Conservation (phyloP, 2,113 vertebrate species). For the Polypterus bichir region DNA sequence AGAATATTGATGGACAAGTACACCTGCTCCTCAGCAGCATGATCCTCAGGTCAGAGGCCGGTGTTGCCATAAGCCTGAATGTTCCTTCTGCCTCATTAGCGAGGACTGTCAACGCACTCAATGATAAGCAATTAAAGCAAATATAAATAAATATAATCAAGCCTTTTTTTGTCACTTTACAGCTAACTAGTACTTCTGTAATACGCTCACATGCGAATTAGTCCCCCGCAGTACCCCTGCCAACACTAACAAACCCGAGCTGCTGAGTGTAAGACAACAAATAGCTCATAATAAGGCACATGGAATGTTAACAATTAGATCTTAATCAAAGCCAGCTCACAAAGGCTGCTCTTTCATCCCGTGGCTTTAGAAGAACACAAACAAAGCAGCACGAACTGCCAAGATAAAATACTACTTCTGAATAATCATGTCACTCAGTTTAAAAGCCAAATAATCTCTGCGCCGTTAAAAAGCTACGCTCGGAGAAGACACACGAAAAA, state of each 20-base stretch:
- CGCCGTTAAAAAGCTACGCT: conserved; percentile 11
- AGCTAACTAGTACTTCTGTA: conserved; percentile 61
- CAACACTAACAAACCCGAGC: conserved; percentile 35
- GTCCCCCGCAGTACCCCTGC: conserved; percentile 33
- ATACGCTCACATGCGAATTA: conserved; percentile 34
- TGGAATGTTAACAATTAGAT: conserved; percentile 78
- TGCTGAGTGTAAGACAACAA: conserved; percentile 34
- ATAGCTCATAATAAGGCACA: conserved; percentile 36
- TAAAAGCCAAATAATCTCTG: conserved; percentile 37
- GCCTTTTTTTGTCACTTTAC: conserved; percentile 51
- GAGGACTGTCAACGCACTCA: conserved; percentile 66
- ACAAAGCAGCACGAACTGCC: conserved; percentile 58
- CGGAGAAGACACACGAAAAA: conserved; percentile 29
- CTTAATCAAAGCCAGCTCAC: conserved; percentile 78
- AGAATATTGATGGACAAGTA: too few species aligned
- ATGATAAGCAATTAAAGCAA: conserved; percentile 68
- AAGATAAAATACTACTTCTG: conserved; percentile 50
- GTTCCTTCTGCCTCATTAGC: conserved; percentile 64
- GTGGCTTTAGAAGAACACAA: conserved; percentile 77
- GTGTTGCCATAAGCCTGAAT: conserved; percentile 38
- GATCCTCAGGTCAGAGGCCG: not conserved
- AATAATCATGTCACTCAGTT: conserved; percentile 41
- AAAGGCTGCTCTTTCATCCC: conserved; percentile 75
- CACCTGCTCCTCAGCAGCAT: too few species aligned
- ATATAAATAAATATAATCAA: conserved; percentile 66